Evolutionary conservation across 2,113 vertebrate genomes (phyloP).

Genomic region (Hippocampus comes): DNA sequence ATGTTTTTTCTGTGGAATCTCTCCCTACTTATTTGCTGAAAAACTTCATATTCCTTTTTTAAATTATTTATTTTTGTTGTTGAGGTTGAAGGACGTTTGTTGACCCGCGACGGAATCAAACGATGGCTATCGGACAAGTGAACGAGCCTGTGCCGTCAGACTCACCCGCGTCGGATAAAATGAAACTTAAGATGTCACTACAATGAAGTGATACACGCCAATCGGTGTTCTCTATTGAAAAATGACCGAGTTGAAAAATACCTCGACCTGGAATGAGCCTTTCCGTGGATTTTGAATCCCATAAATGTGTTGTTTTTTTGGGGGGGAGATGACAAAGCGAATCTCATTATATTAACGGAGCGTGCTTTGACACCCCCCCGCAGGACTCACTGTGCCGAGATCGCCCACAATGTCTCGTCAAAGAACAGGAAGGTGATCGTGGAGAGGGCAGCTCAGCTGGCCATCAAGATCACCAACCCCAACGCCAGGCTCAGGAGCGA

Average conservation of each 20-base stretch:
- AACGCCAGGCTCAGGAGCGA: slow-evolving; percentile 97
- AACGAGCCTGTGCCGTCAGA: neutral
- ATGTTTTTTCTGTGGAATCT: too few species aligned
- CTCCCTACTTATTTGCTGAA: too few species aligned
- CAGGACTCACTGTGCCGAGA: slow-evolving; percentile 94
- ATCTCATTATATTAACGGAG: neutral
- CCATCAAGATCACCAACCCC: slow-evolving; percentile 96
- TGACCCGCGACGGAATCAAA: neutral
- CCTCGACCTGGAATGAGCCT: neutral
- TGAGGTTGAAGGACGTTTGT: too few species aligned
- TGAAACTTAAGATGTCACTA: neutral
- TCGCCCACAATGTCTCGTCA: slow-evolving; percentile 97
- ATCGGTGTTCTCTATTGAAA: neutral
- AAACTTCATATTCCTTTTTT: too few species aligned
- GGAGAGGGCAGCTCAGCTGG: slow-evolving; percentile 94
- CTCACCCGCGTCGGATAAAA: neutral
- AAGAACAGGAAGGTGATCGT: slow-evolving; percentile 97
- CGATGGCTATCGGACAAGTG: neutral
- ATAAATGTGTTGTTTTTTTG: neutral
- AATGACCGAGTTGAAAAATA: too few species aligned
- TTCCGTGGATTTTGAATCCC: neutral
- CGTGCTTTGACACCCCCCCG: neutral
- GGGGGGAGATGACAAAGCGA: neutral
- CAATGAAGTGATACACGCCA: neutral
- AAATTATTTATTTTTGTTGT: too few species aligned